These are phyloP conservation scores for Forficula auricularia DNA, from an alignment of 1,140 invertebrate genomes.

Conservation along the genomic window DNA sequence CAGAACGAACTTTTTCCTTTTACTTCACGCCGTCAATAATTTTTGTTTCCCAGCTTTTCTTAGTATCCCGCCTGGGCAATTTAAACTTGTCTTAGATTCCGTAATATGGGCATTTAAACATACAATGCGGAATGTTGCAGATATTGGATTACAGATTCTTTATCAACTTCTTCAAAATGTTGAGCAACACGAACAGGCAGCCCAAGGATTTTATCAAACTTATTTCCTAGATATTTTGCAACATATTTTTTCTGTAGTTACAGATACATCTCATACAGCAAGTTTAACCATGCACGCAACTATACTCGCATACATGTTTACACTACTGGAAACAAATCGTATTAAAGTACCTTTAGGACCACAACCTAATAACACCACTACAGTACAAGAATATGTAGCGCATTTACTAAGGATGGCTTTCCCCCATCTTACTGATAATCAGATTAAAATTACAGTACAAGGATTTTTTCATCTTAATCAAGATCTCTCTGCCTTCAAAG, in stretches of 20 bases:
- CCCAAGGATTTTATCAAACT: conserved; percentile 96
- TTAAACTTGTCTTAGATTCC: conserved; percentile 94
- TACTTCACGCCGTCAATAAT: conserved; percentile 74
- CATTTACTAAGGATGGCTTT: conserved; percentile 83
- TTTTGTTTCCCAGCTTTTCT: conserved; percentile 92
- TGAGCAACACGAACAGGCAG: conserved; percentile 67
- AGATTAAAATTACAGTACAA: conserved; percentile 96
- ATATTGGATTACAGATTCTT: conserved; percentile 63
- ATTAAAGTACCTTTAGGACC: conserved; percentile 66
- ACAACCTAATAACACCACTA: conserved; percentile 55
- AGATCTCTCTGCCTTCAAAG: conserved; percentile 89
- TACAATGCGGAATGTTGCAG: conserved; percentile 97
- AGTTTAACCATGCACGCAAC: conserved; percentile 87
- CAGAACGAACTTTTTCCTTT: conserved; percentile 90
- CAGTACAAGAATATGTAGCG: conserved; percentile 83
- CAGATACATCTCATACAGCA: conserved; percentile 94
- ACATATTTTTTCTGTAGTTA: conserved; percentile 94
- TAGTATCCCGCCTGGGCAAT: conserved; percentile 85
- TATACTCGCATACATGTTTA: conserved; percentile 92
- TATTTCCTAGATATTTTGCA: conserved; percentile 96
- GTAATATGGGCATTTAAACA: conserved; percentile 99
- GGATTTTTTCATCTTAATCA: conserved; percentile 95
- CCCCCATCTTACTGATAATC: conserved; percentile 83
- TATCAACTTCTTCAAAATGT: conserved; percentile 77
- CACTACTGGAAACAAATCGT: conserved; percentile 70